Percentiles rank a stretch among this genome's conserved stretches.
These are phyloP conservation scores for Acanthosepion pharaonis DNA, from an alignment of 2,888 invertebrate species.

Conservation along the genomic window DNA sequence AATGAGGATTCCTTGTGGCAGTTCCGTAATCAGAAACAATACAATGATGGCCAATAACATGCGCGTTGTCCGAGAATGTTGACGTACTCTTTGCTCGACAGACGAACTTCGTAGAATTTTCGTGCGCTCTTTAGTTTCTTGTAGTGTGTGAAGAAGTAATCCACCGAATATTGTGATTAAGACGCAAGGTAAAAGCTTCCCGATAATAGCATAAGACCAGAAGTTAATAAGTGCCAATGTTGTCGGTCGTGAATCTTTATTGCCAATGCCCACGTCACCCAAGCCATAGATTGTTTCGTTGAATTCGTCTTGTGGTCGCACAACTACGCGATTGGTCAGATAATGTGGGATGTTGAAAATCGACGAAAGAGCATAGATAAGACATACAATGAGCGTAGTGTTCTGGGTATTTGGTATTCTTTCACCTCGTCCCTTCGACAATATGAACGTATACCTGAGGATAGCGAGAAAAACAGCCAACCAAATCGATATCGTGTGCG, in stretches of 20 bases:
- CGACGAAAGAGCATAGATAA: slow-evolving; percentile 44
- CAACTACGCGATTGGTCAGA: slow-evolving; percentile 35
- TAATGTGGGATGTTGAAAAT: slow-evolving; percentile 47
- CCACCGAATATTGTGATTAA: slow-evolving; percentile 83
- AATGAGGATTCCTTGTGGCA: slow-evolving; percentile 85
- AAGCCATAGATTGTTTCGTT: slow-evolving; percentile 52
- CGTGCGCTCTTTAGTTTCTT: slow-evolving; percentile 58
- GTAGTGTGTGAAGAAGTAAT: slow-evolving; percentile 74
- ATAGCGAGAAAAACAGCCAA: slow-evolving; percentile 92
- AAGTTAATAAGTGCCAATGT: slow-evolving; percentile 79
- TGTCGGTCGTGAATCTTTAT: slow-evolving; percentile 47
- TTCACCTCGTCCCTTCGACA: slow-evolving; percentile 46
- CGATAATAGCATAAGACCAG: slow-evolving; percentile 92
- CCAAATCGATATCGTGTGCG: slow-evolving; percentile 94
- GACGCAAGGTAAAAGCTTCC: slow-evolving; percentile 92
- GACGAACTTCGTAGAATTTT: slow-evolving; percentile 50
- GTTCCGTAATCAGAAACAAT: slow-evolving; percentile 86
- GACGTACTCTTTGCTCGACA: slow-evolving; percentile 53
- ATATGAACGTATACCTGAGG: slow-evolving; percentile 83
- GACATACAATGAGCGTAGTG: slow-evolving; percentile 46
- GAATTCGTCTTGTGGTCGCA: neutral
- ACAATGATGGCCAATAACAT: slow-evolving; percentile 90
- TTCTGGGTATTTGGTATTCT: slow-evolving; percentile 50
- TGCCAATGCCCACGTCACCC: neutral
- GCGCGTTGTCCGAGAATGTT: slow-evolving; percentile 84